Evolutionary conservation across 2,797 vertebrate species (phyloP).

Genomic region (Xyrichtys novacula): DNA sequence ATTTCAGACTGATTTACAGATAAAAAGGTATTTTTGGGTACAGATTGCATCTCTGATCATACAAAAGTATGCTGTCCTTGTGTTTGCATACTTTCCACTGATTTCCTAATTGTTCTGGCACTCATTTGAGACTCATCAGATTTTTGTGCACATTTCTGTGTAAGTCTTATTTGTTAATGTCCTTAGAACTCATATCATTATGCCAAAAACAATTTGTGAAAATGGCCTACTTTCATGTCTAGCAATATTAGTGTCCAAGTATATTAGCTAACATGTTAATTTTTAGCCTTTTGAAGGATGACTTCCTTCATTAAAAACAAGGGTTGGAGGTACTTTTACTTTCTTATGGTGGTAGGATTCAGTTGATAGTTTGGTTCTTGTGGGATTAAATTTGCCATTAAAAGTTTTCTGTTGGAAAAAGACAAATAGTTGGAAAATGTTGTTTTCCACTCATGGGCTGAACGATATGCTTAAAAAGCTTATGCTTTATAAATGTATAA

Average conservation of each 20-base stretch:
- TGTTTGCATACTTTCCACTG: slow-evolving; percentile 21
- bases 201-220: slow-evolving; percentile 15
- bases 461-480: too few relatives aligned
- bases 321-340: not conserved
- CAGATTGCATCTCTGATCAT: slow-evolving; percentile 20
- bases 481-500: too few relatives aligned
- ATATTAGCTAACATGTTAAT: not conserved
- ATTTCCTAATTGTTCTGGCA: slow-evolving; percentile 1
- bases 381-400: not conserved
- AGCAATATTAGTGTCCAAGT: not conserved
- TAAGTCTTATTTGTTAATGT: not conserved
- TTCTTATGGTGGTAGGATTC: not conserved
- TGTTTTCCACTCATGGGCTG: too few relatives aligned
- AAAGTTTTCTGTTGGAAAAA: not conserved
- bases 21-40: slow-evolving; percentile 15
- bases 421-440: not conserved
- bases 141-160: slow-evolving; percentile 1
- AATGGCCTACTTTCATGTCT: slow-evolving; percentile 1
- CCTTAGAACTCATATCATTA: not conserved
- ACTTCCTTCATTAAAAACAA: slow-evolving; percentile 1
- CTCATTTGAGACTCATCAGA: not conserved
- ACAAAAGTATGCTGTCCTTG: slow-evolving; percentile 13
- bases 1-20: slow-evolving; percentile 15
- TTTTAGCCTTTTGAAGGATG: slow-evolving; percentile 1
- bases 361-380: not conserved